Evolutionary conservation across 2,888 invertebrate species (phyloP).

Genomic region (Tethea ocularis): DNA sequence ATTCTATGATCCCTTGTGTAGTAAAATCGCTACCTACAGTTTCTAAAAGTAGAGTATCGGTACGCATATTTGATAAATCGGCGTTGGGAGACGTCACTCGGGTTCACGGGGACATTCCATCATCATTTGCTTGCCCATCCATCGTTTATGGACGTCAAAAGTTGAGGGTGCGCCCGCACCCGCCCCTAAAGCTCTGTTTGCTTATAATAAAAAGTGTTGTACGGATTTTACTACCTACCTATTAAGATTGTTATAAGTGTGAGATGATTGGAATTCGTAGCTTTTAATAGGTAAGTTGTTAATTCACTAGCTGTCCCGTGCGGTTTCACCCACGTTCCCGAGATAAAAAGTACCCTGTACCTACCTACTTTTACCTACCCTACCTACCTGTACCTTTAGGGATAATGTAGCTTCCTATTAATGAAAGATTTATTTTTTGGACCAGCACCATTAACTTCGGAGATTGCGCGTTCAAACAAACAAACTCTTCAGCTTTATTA

Average conservation of each 20-base stretch:
- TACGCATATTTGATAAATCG: slow-evolving; percentile 16
- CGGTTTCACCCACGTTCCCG: too few relatives aligned
- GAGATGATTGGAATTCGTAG: too few relatives aligned
- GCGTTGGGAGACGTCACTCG: slow-evolving; percentile 1
- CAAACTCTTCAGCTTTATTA: too few relatives aligned
- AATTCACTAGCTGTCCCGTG: too few relatives aligned
- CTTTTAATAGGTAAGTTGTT: background rate
- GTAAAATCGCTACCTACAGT: background rate
- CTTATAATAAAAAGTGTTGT: background rate
- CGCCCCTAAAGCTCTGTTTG: slow-evolving; percentile 29
- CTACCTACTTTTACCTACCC: too few relatives aligned
- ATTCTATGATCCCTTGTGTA: background rate
- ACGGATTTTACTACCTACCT: background rate
- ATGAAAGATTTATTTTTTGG: too few relatives aligned
- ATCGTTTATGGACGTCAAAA: slow-evolving; percentile 62
- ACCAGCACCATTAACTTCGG: too few relatives aligned
- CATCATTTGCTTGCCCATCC: slow-evolving; percentile 65
- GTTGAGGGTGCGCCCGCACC: slow-evolving; percentile 45
- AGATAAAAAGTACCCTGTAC: too few relatives aligned
- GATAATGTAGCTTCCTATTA: too few relatives aligned
- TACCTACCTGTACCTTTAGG: too few relatives aligned
- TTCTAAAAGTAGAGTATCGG: background rate
- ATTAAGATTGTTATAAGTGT: background rate
- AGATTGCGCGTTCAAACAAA: too few relatives aligned
- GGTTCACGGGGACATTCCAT: slow-evolving; percentile 50